Evolutionary conservation across 2,113 vertebrate genomes (phyloP).

Genomic region (Rhipidura dahli): DNA sequence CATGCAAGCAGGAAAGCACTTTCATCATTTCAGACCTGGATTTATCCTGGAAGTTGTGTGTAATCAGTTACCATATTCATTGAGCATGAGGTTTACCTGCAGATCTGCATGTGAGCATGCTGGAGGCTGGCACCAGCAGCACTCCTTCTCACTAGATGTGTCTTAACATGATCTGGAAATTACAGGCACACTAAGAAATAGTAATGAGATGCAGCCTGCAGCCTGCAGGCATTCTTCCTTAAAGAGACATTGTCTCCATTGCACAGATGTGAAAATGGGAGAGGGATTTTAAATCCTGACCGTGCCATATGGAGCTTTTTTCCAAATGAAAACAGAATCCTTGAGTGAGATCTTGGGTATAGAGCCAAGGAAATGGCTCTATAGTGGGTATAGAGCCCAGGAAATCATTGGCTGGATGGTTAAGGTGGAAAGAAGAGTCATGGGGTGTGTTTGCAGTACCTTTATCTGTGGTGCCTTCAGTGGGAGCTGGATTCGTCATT

Average conservation of each 20-base stretch:
- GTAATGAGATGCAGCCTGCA: background rate
- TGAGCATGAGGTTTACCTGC: background rate
- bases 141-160: background rate
- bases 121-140: background rate
- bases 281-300: background rate
- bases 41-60: background rate
- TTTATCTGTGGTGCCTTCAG: background rate
- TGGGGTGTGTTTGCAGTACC: background rate
- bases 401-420: background rate
- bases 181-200: background rate
- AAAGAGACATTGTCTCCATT: background rate
- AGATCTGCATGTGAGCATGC: rapidly evolving
- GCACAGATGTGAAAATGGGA: background rate
- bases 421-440: background rate
- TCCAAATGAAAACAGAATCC: background rate
- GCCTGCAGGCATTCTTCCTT: background rate
- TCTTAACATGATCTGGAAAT: background rate
- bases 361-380: background rate
- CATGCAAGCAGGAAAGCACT: background rate
- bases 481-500: background rate
- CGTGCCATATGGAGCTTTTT: background rate
- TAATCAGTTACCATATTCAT: background rate
- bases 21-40: background rate
- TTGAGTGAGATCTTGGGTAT: background rate
- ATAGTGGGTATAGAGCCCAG: background rate